Percentiles rank a stretch among this genome's conserved stretches.
These are phyloP conservation scores for Actias luna DNA, from an alignment of 2,888 invertebrate species.

Conservation along the genomic window DNA sequence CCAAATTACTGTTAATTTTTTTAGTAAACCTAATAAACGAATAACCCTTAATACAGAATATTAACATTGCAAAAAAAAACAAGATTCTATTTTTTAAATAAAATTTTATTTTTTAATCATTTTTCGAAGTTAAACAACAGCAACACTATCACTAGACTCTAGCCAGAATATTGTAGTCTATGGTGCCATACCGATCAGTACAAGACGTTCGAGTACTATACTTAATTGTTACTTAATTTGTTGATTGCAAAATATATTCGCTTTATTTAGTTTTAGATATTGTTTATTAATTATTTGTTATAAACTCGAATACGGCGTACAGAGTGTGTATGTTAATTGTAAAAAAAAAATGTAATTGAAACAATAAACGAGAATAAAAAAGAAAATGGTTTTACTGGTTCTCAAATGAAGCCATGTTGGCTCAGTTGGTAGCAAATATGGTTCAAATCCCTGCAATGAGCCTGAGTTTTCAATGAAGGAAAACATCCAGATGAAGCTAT, in stretches of 20 bases:
- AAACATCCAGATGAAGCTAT: no score
- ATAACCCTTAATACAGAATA: no score
- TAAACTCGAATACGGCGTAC: constrained; percentile 16
- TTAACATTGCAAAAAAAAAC: no score
- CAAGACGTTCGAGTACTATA: constrained; percentile 12
- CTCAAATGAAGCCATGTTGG: no score
- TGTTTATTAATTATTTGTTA: constrained; percentile 14
- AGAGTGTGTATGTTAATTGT: constrained; percentile 10
- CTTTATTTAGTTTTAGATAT: constrained; percentile 16
- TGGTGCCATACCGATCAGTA: constrained; percentile 28
- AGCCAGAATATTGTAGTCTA: constrained; percentile 3
- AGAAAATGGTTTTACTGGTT: neutral
- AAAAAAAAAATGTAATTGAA: constrained; percentile 12
- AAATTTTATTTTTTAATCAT: neutral
- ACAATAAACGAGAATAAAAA: constrained; percentile 3
- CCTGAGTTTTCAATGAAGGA: no score
- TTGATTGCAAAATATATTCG: constrained; percentile 8
- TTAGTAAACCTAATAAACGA: no score
- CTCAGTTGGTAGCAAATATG: no score
- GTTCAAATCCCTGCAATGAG: no score
- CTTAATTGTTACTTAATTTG: constrained; percentile 8
- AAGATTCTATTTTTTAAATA: no score
- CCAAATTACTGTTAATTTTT: no score
- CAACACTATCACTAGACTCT: neutral
- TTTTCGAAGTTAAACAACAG: neutral